phyloP scores from a whole-genome alignment of 2,797 vertebrate genomes.

The Glyptemys insculpta region DNA sequence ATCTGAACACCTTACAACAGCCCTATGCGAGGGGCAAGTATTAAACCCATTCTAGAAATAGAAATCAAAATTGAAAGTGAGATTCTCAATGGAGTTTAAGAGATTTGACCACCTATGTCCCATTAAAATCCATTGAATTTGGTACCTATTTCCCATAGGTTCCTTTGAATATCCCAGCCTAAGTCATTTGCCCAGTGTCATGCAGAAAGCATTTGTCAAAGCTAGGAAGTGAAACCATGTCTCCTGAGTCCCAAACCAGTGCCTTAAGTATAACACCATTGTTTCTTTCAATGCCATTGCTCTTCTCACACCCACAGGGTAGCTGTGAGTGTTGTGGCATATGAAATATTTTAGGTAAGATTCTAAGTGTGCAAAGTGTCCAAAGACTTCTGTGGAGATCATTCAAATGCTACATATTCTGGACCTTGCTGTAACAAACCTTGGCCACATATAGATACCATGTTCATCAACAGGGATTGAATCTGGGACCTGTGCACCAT shows the following conservation, averaged over 20 bases:
- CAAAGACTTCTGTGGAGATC: neutral
- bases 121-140: neutral
- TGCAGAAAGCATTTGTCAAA: neutral
- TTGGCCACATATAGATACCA: neutral
- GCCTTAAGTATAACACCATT: neutral
- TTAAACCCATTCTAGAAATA: neutral
- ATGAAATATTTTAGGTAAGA: neutral
- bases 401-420: neutral
- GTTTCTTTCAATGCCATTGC: neutral
- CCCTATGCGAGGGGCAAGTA: neutral
- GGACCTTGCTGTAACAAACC: neutral
- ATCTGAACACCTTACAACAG: neutral
- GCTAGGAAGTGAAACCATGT: neutral
- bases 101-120: neutral
- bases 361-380: fast-evolving
- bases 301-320: neutral
- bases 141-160: neutral
- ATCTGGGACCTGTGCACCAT: neutral
- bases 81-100: constrained; percentile 11
- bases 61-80: neutral
- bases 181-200: neutral
- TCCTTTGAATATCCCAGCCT: neutral
- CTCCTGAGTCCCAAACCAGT: neutral
- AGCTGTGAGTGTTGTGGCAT: neutral
- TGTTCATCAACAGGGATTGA: neutral